Percentiles rank a stretch among this genome's conserved stretches.
phyloP scores from a whole-genome alignment of 2,797 vertebrate genomes.

The Rousettus madagascariensis region DNA sequence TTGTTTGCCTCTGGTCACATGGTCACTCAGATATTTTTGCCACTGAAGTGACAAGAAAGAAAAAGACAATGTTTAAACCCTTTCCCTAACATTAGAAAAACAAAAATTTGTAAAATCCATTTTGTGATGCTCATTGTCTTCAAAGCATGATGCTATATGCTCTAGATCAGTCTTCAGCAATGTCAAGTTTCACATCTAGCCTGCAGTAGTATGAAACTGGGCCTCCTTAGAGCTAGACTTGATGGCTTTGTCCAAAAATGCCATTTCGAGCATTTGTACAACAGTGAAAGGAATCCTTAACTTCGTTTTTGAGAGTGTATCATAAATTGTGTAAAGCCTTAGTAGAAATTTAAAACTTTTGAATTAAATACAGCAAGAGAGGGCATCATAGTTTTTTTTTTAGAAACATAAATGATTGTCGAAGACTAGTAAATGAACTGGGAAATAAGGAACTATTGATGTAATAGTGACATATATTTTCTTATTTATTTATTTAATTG shows the following conservation, averaged over 20 bases:
- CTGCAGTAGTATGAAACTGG: background rate
- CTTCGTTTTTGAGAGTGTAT: background rate
- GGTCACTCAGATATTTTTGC: background rate
- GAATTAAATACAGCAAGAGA: conserved; percentile 4
- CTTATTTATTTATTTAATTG: too few species aligned
- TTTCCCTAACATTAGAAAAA: background rate
- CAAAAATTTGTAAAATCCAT: background rate
- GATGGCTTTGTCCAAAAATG: background rate
- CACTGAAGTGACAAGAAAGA: background rate
- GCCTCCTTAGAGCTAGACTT: background rate
- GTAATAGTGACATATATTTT: background rate
- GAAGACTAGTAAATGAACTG: background rate
- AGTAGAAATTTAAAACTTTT: background rate
- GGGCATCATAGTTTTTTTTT: background rate
- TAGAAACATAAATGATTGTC: background rate
- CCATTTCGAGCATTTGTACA: background rate
- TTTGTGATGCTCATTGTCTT: background rate
- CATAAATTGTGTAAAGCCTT: background rate
- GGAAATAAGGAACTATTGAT: background rate
- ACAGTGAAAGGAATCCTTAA: background rate
- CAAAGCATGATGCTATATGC: background rate
- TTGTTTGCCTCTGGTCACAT: background rate
- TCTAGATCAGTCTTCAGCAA: background rate
- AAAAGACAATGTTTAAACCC: background rate
- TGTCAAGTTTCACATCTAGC: background rate